A percentile compares a stretch with the other conserved stretches of the same genome.
phyloP scores from a whole-genome alignment of 2,113 vertebrate genomes.

The Colistium nudipinnis region DNA sequence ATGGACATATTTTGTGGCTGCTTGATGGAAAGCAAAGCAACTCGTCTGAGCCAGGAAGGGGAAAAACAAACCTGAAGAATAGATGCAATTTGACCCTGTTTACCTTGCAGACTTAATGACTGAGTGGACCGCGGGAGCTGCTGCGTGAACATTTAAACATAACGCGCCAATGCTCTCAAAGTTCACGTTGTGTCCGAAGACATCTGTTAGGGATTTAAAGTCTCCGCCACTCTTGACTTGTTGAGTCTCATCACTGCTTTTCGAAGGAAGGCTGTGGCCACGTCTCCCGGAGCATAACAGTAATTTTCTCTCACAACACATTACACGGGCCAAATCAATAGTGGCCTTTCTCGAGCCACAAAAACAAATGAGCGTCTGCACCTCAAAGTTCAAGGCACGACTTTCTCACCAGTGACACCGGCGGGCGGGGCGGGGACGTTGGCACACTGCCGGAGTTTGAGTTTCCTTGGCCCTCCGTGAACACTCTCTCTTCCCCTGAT shows the following conservation, averaged over 20 bases:
- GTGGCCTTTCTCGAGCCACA: conserved; percentile 42
- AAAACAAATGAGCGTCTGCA: conserved; percentile 57
- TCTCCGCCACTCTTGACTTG: conserved; percentile 1
- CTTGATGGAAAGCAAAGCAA: conserved; percentile 7
- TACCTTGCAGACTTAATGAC: conserved; percentile 19
- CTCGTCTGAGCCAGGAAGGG: not conserved
- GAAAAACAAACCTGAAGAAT: not conserved
- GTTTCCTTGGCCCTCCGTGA: conserved; percentile 36
- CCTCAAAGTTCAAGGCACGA: conserved; percentile 45
- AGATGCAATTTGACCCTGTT: conserved; percentile 17
- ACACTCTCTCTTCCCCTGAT: conserved; percentile 37
- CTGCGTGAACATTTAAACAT: conserved; percentile 26
- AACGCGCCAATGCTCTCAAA: not conserved
- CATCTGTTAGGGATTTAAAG: conserved; percentile 45
- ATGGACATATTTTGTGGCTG: not conserved
- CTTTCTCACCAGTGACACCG: conserved; percentile 31
- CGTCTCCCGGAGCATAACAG: conserved; percentile 37
- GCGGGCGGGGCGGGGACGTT: conserved; percentile 23
- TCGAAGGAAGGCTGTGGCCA: conserved; percentile 24
- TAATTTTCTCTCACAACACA: conserved; percentile 56
- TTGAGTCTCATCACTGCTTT: conserved; percentile 3
- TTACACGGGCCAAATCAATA: conserved; percentile 23
- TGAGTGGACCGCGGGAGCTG: not conserved
- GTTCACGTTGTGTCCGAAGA: conserved; percentile 24
- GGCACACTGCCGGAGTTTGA: conserved; percentile 5